phyloP scores from a whole-genome alignment of 2,113 vertebrate species.

The Conger conger region DNA sequence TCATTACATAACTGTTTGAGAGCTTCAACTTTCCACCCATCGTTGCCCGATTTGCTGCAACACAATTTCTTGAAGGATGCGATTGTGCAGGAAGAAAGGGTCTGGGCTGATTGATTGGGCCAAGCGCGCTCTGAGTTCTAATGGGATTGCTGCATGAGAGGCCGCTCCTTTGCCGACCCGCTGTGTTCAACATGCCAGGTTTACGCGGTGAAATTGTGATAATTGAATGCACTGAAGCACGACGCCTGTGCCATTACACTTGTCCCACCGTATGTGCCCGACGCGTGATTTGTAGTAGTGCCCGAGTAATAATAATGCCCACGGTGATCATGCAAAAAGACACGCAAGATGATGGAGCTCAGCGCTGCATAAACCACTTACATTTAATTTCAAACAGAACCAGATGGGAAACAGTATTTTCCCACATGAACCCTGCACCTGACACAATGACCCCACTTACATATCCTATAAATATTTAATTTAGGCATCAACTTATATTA shows the following conservation, averaged over 20 bases:
- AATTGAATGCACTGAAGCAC: slow-evolving; percentile 53
- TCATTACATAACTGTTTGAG: slow-evolving; percentile 32
- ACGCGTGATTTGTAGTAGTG: neutral
- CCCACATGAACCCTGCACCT: neutral
- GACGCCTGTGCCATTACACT: slow-evolving; percentile 36
- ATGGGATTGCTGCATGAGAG: slow-evolving; percentile 48
- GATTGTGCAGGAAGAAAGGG: slow-evolving; percentile 29
- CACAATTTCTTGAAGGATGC: neutral
- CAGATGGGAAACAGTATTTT: neutral
- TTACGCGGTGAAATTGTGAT: slow-evolving; percentile 59
- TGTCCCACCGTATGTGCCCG: neutral
- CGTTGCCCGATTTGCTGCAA: neutral
- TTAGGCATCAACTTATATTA: neutral
- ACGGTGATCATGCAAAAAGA: neutral
- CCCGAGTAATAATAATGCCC: neutral
- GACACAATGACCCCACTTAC: neutral
- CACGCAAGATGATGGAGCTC: neutral
- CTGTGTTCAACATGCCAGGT: slow-evolving; percentile 52
- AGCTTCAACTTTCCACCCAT: neutral
- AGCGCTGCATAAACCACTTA: neutral
- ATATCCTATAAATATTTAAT: neutral
- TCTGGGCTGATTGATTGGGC: neutral
- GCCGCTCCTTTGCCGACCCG: slow-evolving; percentile 53
- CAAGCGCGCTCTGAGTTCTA: slow-evolving; percentile 27
- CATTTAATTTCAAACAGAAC: neutral